Percentiles rank a stretch among this genome's conserved stretches.
These are phyloP conservation scores for Pristis pectinata DNA, from an alignment of 2,797 vertebrate species.

Conservation along the genomic window DNA sequence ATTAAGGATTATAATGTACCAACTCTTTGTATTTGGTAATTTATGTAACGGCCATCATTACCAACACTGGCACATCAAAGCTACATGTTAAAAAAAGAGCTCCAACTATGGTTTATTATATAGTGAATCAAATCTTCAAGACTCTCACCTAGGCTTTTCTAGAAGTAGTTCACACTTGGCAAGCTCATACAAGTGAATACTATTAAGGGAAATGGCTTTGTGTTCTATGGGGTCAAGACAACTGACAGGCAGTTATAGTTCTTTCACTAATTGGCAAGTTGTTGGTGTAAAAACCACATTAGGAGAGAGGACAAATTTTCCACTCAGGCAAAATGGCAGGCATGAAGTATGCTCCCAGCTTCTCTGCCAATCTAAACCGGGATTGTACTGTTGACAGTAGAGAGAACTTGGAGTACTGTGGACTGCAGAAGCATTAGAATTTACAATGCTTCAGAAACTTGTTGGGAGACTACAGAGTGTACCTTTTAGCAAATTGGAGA, in stretches of 20 bases:
- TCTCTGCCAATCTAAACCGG: background rate
- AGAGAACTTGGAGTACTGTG: background rate
- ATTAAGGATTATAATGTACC: background rate
- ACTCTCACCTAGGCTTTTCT: background rate
- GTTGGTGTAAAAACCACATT: background rate
- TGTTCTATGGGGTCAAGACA: background rate
- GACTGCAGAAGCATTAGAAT: background rate
- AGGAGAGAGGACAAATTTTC: background rate
- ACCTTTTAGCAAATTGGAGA: background rate
- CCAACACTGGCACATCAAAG: background rate
- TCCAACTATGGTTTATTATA: background rate
- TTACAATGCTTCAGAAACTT: background rate
- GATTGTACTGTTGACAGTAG: background rate
- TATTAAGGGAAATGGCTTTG: background rate
- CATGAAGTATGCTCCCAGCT: background rate
- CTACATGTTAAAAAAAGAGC: background rate
- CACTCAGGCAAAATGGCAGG: background rate
- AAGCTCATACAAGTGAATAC: background rate
- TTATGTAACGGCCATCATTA: background rate
- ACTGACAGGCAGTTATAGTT: background rate
- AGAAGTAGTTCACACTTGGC: background rate
- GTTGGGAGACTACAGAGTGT: background rate
- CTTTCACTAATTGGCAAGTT: background rate
- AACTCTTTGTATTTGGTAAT: background rate
- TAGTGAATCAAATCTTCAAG: background rate